Percentiles rank a stretch among this genome's conserved stretches.
Evolutionary conservation across 2,113 vertebrate genomes (phyloP).

Genomic region (Bungarus multicinctus): DNA sequence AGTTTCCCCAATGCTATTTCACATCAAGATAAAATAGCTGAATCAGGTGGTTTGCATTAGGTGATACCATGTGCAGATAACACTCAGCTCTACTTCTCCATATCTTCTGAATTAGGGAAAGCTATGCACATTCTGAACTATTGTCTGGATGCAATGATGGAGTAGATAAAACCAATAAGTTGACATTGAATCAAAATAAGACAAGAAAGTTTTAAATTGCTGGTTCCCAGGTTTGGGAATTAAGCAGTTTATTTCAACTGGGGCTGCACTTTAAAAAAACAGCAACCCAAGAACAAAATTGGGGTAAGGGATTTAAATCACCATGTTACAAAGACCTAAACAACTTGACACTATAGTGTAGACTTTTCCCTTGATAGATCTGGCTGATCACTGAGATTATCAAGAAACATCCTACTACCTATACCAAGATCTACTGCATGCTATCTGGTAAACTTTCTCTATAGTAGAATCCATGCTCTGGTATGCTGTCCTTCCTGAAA

Average conservation of each 20-base stretch:
- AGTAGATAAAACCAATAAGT: background rate
- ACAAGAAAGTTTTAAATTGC: background rate
- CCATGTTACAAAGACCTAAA: background rate
- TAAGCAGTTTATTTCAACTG: background rate
- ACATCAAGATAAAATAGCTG: background rate
- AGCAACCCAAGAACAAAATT: background rate
- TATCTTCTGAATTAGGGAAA: background rate
- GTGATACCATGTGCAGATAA: background rate
- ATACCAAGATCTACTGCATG: background rate
- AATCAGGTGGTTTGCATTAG: background rate
- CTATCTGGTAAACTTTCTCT: background rate
- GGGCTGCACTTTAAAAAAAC: background rate
- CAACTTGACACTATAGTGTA: background rate
- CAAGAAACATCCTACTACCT: background rate
- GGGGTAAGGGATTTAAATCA: background rate
- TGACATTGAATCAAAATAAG: background rate
- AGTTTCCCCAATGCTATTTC: background rate
- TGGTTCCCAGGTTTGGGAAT: background rate
- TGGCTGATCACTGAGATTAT: background rate
- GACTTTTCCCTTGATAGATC: background rate
- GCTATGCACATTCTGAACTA: background rate
- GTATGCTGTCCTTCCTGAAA: background rate
- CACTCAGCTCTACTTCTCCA: background rate
- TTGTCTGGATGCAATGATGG: background rate
- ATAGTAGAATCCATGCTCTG: background rate